A percentile compares a stretch with the other conserved stretches of the same genome.
Conservation (phyloP, 2,113 vertebrate genomes). For the Mesoclemmys tuberculata region DNA sequence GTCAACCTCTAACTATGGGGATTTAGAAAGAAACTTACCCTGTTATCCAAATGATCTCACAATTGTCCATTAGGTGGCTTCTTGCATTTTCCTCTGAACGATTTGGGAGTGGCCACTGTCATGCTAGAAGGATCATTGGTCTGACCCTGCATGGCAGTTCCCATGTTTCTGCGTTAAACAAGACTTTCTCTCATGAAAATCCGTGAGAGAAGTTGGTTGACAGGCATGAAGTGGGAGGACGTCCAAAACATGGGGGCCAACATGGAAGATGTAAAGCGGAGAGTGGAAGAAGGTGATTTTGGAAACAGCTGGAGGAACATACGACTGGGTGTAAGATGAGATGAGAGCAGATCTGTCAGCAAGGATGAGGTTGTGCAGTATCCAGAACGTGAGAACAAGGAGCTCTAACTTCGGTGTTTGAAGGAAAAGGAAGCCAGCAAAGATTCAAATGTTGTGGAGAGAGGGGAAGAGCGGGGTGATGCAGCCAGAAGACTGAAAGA, state of each 20-base stretch:
- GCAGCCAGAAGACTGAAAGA: not conserved
- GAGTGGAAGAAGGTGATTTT: not conserved
- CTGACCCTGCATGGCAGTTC: not conserved
- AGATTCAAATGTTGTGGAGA: not conserved
- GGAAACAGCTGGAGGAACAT: not conserved
- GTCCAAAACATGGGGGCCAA: not conserved
- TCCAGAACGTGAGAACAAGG: not conserved
- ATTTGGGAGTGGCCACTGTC: not conserved
- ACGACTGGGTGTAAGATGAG: not conserved
- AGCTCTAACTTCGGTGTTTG: not conserved
- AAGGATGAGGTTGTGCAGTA: not conserved
- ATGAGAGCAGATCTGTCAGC: accelerated
- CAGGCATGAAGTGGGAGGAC: not conserved
- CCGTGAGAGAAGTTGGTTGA: not conserved
- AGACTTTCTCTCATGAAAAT: not conserved
- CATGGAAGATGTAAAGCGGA: not conserved
- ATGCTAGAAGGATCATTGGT: not conserved
- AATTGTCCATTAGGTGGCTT: not conserved
- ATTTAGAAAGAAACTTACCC: not conserved
- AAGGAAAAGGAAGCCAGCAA: not conserved
- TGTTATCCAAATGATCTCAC: not conserved
- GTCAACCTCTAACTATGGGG: not conserved
- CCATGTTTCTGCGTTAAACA: not conserved
- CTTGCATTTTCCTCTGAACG: not conserved
- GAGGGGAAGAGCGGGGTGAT: not conserved